A percentile compares a stretch with the other conserved stretches of the same genome.
These are phyloP conservation scores for Lordiphosa mommai DNA, from an alignment of 1,140 invertebrate species.

Conservation along the genomic window DNA sequence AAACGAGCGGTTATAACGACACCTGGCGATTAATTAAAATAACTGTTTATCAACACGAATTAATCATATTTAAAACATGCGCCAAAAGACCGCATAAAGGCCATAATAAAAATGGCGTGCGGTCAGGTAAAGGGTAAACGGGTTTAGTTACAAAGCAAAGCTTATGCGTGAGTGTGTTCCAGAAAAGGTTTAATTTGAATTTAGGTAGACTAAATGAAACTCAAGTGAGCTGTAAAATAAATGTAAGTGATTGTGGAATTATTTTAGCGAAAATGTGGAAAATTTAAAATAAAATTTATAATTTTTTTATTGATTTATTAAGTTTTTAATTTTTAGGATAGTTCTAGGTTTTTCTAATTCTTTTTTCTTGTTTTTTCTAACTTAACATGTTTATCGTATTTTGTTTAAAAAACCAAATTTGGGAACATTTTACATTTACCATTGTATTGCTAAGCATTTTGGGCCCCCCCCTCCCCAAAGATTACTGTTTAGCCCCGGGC, in stretches of 20 bases:
- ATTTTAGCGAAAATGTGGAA: too few relatives aligned
- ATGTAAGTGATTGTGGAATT: too few relatives aligned
- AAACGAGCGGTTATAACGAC: constrained; percentile 24
- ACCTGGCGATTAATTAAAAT: constrained; percentile 70
- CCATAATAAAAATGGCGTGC: constrained; percentile 68
- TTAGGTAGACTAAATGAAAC: too few relatives aligned
- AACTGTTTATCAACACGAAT: constrained; percentile 74
- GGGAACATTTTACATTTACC: constrained; percentile 12
- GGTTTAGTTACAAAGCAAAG: constrained; percentile 19
- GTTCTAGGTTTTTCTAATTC: too few relatives aligned
- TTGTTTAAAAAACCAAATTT: not conserved
- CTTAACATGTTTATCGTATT: too few relatives aligned
- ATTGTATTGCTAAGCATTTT: not conserved
- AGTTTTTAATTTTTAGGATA: too few relatives aligned
- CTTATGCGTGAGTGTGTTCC: too few relatives aligned
- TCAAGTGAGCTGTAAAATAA: too few relatives aligned
- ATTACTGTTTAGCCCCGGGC: constrained; percentile 26
- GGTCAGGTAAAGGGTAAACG: constrained; percentile 15
- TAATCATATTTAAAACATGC: constrained; percentile 69
- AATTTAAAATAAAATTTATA: too few relatives aligned
- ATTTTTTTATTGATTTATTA: too few relatives aligned
- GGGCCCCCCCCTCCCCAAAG: not conserved
- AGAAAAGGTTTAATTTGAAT: too few relatives aligned
- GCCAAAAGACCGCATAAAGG: constrained; percentile 25
- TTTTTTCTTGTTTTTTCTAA: too few relatives aligned